A percentile compares a stretch with the other conserved stretches of the same genome.
Evolutionary conservation across 1,140 invertebrate species (phyloP).

Genomic region (Drosophila erecta): DNA sequence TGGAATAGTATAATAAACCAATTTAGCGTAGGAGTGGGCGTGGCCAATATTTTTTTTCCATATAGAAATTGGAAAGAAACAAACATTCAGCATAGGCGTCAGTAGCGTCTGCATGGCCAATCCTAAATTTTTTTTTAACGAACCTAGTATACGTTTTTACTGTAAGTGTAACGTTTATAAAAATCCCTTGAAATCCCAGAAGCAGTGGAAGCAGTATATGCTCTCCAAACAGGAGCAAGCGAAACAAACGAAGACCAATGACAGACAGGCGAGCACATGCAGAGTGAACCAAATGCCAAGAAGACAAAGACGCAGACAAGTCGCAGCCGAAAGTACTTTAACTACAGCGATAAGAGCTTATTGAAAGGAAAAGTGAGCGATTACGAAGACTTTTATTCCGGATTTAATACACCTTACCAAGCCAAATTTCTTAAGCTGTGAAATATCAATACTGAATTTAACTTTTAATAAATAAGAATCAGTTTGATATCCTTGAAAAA

Average conservation of each 20-base stretch:
- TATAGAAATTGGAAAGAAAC: too few species aligned
- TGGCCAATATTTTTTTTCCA: too few species aligned
- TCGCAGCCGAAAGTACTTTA: slow-evolving; percentile 54
- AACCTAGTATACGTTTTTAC: too few species aligned
- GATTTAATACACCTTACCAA: too few species aligned
- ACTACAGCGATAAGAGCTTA: slow-evolving; percentile 18
- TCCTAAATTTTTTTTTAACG: too few species aligned
- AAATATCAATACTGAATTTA: not conserved
- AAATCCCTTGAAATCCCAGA: slow-evolving; percentile 67
- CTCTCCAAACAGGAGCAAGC: slow-evolving; percentile 75
- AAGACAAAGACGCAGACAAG: slow-evolving; percentile 34
- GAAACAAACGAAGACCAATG: slow-evolving; percentile 74
- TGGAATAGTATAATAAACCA: too few species aligned
- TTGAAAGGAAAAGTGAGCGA: slow-evolving; percentile 60
- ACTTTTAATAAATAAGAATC: not conserved
- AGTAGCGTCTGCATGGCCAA: too few species aligned
- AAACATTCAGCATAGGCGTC: too few species aligned
- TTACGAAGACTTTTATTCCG: too few species aligned
- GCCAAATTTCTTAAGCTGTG: too few species aligned
- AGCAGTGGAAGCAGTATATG: slow-evolving; percentile 62
- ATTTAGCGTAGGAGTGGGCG: too few species aligned
- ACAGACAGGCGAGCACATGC: slow-evolving; percentile 59
- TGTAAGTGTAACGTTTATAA: slow-evolving; percentile 1
- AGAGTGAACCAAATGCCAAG: slow-evolving; percentile 28
- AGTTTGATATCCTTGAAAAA: not conserved